These are phyloP conservation scores for Enteromius afrohamiltoni DNA, from an alignment of 2,797 vertebrate species.

Conservation along the genomic window DNA sequence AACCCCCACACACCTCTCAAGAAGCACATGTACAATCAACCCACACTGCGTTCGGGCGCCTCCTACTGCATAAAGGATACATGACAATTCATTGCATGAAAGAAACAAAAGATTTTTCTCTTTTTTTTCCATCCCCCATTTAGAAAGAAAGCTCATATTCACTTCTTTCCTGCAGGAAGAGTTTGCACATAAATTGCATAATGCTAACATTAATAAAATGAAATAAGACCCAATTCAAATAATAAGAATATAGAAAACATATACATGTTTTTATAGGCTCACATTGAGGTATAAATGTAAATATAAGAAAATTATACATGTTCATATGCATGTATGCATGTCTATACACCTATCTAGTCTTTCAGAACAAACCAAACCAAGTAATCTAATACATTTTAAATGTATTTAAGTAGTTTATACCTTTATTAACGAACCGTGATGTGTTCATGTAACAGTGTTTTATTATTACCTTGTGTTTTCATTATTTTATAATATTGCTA, in stretches of 20 bases:
- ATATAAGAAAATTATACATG: not conserved
- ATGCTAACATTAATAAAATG: not conserved
- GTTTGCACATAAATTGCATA: not conserved
- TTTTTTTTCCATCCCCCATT: conserved; percentile 26
- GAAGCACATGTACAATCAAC: not conserved
- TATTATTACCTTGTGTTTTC: not conserved
- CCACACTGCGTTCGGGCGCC: conserved; percentile 13
- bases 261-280: not conserved
- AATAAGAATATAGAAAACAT: not conserved
- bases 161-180: not conserved
- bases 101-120: conserved; percentile 33
- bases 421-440: not conserved
- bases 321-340: no score
- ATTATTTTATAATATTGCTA: not conserved
- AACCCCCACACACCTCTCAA: not conserved
- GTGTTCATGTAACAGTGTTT: not conserved
- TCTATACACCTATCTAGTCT: not conserved
- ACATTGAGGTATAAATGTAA: not conserved
- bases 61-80: not conserved
- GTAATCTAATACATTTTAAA: not conserved
- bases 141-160: not conserved
- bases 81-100: not conserved
- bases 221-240: not conserved
- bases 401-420: not conserved
- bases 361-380: not conserved